Conservation (phyloP, 2,113 vertebrate species). For the Cottus gobio region DNA sequence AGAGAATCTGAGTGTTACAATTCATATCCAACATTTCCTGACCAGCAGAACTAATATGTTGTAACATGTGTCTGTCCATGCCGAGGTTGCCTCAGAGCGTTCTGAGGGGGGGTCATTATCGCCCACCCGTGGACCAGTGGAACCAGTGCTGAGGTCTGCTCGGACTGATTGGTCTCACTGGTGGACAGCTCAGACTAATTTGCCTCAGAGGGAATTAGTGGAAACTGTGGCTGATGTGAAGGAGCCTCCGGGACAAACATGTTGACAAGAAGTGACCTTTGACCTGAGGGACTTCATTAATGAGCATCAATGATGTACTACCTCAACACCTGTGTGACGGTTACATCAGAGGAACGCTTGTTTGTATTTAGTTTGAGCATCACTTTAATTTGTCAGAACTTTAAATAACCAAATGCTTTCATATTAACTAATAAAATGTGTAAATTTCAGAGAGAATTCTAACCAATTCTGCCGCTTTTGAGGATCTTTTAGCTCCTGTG, state of each 20-base stretch:
- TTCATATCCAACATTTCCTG: no score
- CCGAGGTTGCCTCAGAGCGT: neutral
- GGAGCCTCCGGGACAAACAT: slow-evolving; percentile 14
- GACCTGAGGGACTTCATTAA: slow-evolving; percentile 8
- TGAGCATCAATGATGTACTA: neutral
- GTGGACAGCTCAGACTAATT: neutral
- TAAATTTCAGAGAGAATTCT: neutral
- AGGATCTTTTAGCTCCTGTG: no score
- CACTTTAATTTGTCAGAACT: neutral
- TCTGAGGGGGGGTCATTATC: slow-evolving; percentile 24
- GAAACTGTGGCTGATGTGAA: neutral
- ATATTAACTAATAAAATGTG: neutral
- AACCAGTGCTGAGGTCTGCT: slow-evolving; percentile 9
- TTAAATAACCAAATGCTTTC: neutral
- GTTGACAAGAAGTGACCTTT: slow-evolving; percentile 21
- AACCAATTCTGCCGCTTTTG: no score
- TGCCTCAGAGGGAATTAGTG: slow-evolving; percentile 4
- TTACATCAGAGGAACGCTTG: neutral
- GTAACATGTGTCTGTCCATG: no score
- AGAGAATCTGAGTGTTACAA: no score
- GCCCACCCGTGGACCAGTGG: neutral
- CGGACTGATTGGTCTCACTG: slow-evolving; percentile 26
- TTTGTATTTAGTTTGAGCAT: neutral
- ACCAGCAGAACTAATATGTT: no score
- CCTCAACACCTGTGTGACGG: neutral